Percentiles rank a stretch among this genome's conserved stretches.
These are phyloP conservation scores for Nemurella pictetii DNA, from an alignment of 2,888 invertebrate genomes.

Conservation along the genomic window DNA sequence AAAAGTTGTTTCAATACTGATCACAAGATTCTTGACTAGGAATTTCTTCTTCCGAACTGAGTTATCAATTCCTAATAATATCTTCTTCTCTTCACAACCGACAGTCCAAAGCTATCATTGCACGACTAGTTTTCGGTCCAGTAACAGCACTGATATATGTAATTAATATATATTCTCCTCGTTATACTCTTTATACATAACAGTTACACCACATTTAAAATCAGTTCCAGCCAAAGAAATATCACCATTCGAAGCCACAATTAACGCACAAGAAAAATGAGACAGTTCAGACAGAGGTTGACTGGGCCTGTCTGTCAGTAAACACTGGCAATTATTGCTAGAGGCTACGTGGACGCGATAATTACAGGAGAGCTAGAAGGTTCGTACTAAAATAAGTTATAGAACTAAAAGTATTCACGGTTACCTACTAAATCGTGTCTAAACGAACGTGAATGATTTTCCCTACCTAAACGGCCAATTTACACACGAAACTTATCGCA, in stretches of 20 bases:
- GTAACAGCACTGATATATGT: not conserved
- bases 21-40: not conserved
- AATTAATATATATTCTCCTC: not conserved
- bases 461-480: conserved; percentile 40
- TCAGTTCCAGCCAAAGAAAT: not conserved
- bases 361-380: not conserved
- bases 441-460: not conserved
- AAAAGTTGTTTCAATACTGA: not conserved
- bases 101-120: not conserved
- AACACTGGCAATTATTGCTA: not conserved
- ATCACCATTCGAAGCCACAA: not conserved
- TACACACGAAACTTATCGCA: conserved; percentile 49
- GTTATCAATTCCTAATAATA: not conserved
- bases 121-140: not conserved
- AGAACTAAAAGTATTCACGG: not conserved
- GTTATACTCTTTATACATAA: not conserved
- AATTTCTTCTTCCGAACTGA: not conserved
- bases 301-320: not conserved
- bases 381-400: not conserved
- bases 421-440: not conserved
- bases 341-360: not conserved
- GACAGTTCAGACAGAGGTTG: not conserved
- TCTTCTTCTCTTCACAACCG: not conserved
- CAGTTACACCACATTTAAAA: not conserved
- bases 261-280: not conserved